Evolutionary conservation across 2,113 vertebrate species (phyloP), one percentile per base, ranked within the genome.

Genomic region (Alligator mississippiensis): DNA sequence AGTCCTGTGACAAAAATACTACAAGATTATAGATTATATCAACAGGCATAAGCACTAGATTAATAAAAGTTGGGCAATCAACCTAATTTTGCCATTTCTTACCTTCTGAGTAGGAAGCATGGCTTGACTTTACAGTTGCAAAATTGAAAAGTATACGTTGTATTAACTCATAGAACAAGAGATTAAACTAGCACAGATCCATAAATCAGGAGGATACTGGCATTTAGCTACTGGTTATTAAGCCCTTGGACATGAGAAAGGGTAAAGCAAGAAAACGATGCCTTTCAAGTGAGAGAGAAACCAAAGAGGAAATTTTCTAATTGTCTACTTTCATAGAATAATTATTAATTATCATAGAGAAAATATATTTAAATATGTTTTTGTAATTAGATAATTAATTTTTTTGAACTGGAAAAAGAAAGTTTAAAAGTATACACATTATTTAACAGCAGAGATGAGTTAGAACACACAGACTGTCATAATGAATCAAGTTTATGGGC

Each of bases 161-260:
- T 97, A 96, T 87, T 97, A 96, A 96, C 94, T 80, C 85, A 82
- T 70, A 85, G 91, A 93, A 90, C 90, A 92, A 91, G 82, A 83
- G 91, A 95, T 91, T n/a, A 84, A 61, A 77, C 78, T 94, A 94
- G 79, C 86, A 89, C 88, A 92, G 34, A 70, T 70, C n/a, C n/a
- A 93, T 96, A 93, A 96, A 92, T 97, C 96, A 94, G 80, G 82
- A 90, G 87, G 90, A 96, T 92, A 80, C 91, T 94, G 90, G 93
- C 80, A 6, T 93, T 87, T 80, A 89, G 77, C 95, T 96, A 96
- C 96, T 97, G 96, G 80, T 83, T 93, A 61, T 93, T 85, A 92
- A 96, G 94, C 93, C 82, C 47, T 61, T 30, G 19, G 17, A n/a
- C n/a, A 10, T 4, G 55, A 92, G 75, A 92, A n/a, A 9, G 19